Evolutionary conservation across 2,797 vertebrate species (phyloP), one percentile per base, ranked within the genome.

Genomic region (Sebastes oblongus): DNA sequence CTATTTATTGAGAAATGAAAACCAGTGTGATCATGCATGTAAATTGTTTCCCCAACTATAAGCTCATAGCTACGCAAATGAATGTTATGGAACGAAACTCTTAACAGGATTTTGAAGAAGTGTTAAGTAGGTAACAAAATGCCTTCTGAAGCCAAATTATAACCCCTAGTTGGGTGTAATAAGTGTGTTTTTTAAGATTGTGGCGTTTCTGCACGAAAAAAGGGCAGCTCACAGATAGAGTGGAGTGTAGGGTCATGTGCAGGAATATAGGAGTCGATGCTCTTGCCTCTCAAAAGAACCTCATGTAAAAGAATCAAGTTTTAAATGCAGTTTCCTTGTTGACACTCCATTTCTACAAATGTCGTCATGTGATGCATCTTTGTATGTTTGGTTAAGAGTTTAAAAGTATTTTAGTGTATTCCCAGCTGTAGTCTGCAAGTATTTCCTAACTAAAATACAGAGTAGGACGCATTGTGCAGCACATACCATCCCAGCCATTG

Each of bases 401-500:
- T 4, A 16, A 55, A 64, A 10, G 55, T 46, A 9, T 54, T 32
- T 1, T 14, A 24, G 32, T 11, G 4, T 29, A 42, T 42, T 30
- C 11, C 6, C 6, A 66, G 11, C 27, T 73, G 55, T 58, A 42
- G 10, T 34, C 36, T n/a, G 50, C 11, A 59, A 12, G 12, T 8
- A 60, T 52, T 59, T 77, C 46, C n/a, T 18, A 25, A 58, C 18
- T 56, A 11, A 61, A 71, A 59, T 55, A 54, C 16, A 74, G 8
- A 39, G 16, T 4, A 60, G 34, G 12, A 66, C 9, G 0, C 3
- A 25, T 3, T 32, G 24, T 9, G 32, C 5, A 71, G 36, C 55
- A 81, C 92, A 10, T 97, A 99, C 98, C 98, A 99, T 99, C 94
- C 98, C 98, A 39, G 97, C 94, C 95, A 98, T 91, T 74, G 98